These are phyloP conservation scores for Hippocampus guttulatus DNA, from an alignment of 2,113 vertebrate genomes.

Conservation along the genomic window DNA sequence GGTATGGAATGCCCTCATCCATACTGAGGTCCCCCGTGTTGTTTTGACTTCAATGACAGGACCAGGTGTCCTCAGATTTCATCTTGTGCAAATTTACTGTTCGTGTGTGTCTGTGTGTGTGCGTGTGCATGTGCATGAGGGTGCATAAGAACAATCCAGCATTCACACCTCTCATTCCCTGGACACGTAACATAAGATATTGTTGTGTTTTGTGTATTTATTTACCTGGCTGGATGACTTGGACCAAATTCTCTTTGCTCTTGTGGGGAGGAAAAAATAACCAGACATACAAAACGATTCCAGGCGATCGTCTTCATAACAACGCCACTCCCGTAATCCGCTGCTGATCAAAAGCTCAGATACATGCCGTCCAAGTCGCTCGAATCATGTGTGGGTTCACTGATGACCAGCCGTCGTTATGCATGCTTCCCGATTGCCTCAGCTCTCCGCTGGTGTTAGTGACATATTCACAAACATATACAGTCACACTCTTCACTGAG, in stretches of 20 bases:
- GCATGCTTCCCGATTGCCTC: slow-evolving; percentile 38
- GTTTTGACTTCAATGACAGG: slow-evolving; percentile 21
- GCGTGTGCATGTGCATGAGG: background rate
- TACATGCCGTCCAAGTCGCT: slow-evolving; percentile 41
- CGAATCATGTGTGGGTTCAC: slow-evolving; percentile 49
- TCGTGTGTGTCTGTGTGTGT: background rate
- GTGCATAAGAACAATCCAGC: background rate
- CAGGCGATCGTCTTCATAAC: slow-evolving; percentile 40
- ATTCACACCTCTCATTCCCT: slow-evolving; percentile 17
- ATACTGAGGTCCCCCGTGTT: slow-evolving; percentile 30
- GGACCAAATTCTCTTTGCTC: slow-evolving; percentile 15
- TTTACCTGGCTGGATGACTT: slow-evolving; percentile 22
- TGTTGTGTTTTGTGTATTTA: slow-evolving; percentile 20
- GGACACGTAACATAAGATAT: slow-evolving; percentile 40
- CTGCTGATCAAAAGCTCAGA: slow-evolving; percentile 66
- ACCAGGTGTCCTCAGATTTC: slow-evolving; percentile 26
- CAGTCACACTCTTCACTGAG: slow-evolving; percentile 33
- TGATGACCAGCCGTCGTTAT: slow-evolving; percentile 53
- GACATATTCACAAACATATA: slow-evolving; percentile 44
- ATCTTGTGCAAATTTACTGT: background rate
- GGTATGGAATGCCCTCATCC: slow-evolving; percentile 1
- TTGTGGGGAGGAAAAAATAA: no score
- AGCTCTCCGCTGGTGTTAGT: slow-evolving; percentile 36
- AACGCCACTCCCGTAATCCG: slow-evolving; percentile 35
- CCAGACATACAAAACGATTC: slow-evolving; percentile 6